Percentiles rank a stretch among this genome's conserved stretches.
Evolutionary conservation across 2,113 vertebrate genomes (phyloP).

Genomic region (Hemicordylus capensis): DNA sequence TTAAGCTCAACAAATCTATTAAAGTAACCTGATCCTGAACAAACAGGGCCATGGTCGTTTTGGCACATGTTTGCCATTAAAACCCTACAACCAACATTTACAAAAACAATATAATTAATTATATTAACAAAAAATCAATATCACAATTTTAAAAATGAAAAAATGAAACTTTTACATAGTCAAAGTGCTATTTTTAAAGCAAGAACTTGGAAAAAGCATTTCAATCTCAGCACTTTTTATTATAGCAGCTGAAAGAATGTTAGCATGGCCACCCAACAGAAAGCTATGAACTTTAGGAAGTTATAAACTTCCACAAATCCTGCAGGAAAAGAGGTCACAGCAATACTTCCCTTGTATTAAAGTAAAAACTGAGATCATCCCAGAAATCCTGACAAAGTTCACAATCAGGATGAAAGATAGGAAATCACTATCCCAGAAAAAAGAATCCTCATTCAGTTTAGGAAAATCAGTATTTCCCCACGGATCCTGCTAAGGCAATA

Average conservation of each 20-base stretch:
- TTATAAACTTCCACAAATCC: background rate
- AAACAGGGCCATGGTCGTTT: too few species aligned
- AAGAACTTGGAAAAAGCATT: background rate
- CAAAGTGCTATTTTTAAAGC: background rate
- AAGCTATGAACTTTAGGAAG: too few species aligned
- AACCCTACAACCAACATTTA: too few species aligned
- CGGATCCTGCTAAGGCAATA: background rate
- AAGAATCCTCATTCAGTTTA: background rate
- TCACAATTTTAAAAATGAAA: background rate
- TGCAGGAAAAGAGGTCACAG: background rate
- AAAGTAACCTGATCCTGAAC: too few species aligned
- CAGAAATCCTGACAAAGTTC: background rate
- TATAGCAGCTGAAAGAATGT: too few species aligned
- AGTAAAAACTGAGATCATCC: background rate
- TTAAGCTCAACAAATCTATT: too few species aligned
- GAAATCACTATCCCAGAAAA: background rate
- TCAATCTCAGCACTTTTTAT: too few species aligned
- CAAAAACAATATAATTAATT: too few species aligned
- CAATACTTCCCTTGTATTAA: background rate
- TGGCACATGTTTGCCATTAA: too few species aligned
- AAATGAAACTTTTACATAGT: background rate
- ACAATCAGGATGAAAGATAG: background rate
- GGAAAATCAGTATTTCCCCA: background rate
- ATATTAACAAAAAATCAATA: too few species aligned
- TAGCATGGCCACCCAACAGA: too few species aligned